A percentile compares a stretch with the other conserved stretches of the same genome.
These are phyloP conservation scores for Myotis pilosus DNA, from an alignment of 2,797 vertebrate species.

Conservation along the genomic window DNA sequence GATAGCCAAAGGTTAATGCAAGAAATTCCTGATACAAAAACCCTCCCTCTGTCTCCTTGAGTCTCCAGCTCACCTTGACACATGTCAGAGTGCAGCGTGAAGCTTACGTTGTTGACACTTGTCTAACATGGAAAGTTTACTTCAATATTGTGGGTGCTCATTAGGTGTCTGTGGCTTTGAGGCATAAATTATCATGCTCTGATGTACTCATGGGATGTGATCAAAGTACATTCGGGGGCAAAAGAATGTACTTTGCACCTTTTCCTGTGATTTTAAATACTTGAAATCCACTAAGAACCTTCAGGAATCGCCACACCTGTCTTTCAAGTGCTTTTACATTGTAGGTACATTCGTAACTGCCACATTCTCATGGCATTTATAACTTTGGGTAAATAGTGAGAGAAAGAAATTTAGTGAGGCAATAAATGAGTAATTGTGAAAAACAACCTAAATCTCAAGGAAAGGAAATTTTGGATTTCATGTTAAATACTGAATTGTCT, in stretches of 20 bases:
- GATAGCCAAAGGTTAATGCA: not conserved
- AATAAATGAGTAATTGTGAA: constrained; percentile 21
- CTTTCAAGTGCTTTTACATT: constrained; percentile 33
- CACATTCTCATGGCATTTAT: constrained; percentile 46
- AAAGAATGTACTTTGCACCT: constrained; percentile 6
- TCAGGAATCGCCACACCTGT: constrained; percentile 23
- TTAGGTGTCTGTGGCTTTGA: not conserved
- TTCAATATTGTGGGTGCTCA: not conserved
- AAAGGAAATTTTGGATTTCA: not conserved
- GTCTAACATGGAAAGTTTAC: not conserved
- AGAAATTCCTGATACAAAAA: not conserved
- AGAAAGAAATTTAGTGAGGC: constrained; percentile 42
- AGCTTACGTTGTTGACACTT: not conserved
- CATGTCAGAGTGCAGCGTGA: not conserved
- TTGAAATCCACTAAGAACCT: constrained; percentile 41
- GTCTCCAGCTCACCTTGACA: not conserved
- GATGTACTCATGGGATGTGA: not conserved
- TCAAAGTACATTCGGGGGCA: constrained; percentile 11
- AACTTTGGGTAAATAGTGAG: constrained; percentile 45
- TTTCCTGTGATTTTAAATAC: constrained; percentile 41
- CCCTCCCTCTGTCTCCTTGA: not conserved
- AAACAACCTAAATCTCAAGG: constrained; percentile 16
- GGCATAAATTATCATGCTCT: not conserved
- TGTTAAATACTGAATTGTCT: constrained; percentile 46
- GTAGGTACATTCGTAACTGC: constrained; percentile 10